Evolutionary conservation across 2,797 vertebrate genomes (phyloP).

Genomic region (Falco cherrug): DNA sequence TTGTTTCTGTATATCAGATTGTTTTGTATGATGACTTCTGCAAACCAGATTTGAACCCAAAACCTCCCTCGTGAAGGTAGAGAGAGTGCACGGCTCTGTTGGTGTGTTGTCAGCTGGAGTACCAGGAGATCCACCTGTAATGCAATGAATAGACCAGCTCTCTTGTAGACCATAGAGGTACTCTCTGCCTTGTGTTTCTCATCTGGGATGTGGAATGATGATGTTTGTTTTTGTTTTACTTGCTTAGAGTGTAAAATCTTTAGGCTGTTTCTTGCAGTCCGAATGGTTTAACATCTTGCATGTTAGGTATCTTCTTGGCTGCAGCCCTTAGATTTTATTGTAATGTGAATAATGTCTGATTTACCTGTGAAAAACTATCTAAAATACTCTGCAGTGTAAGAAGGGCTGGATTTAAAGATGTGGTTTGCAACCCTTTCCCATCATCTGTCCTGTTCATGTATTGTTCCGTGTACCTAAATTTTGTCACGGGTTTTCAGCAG

Average conservation of each 20-base stretch:
- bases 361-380: background rate
- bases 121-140: background rate
- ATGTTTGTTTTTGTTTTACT: background rate
- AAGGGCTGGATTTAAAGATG: background rate
- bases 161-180: background rate
- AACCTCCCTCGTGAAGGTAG: background rate
- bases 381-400: background rate
- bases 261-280: background rate
- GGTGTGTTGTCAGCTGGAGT: background rate
- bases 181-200: background rate
- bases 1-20: background rate
- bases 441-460: background rate
- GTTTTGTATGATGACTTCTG: background rate
- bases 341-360: background rate
- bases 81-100: background rate
- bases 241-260: background rate
- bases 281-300: background rate
- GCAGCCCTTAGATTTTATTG: background rate
- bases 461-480: background rate
- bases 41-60: background rate
- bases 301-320: background rate
- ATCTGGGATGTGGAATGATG: background rate
- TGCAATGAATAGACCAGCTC: background rate
- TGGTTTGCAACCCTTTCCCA: background rate
- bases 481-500: background rate